These are phyloP conservation scores for Nycteola revayana DNA, from an alignment of 2,888 invertebrate species.

Conservation along the genomic window DNA sequence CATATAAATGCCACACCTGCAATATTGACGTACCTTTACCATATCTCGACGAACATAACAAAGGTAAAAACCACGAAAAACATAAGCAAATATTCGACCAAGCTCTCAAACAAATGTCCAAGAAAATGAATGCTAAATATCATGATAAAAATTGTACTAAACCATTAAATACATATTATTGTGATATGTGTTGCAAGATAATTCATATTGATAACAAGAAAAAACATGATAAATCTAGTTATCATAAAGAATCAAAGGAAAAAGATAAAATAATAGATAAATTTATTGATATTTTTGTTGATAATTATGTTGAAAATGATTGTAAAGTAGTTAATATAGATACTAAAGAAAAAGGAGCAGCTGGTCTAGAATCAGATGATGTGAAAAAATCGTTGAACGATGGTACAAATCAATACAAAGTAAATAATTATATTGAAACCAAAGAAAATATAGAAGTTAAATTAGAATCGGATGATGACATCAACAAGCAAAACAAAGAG, in stretches of 20 bases:
- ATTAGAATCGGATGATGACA: too few species aligned
- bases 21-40: slow-evolving; percentile 35
- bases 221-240: slow-evolving; percentile 9
- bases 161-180: slow-evolving; percentile 5
- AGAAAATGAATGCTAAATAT: slow-evolving; percentile 19
- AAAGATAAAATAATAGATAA: neutral
- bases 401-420: too few species aligned
- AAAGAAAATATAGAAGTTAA: too few species aligned
- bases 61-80: slow-evolving; percentile 35
- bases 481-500: too few species aligned
- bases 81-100: slow-evolving; percentile 31
- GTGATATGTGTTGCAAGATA: slow-evolving; percentile 13
- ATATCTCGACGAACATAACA: slow-evolving; percentile 31
- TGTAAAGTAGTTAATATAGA: too few species aligned
- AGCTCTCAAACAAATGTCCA: slow-evolving; percentile 30
- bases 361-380: too few species aligned
- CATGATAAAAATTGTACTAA: neutral
- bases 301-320: too few species aligned
- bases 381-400: too few species aligned
- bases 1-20: slow-evolving; percentile 39
- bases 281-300: slow-evolving; percentile 14
- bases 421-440: too few species aligned
- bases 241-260: slow-evolving; percentile 10
- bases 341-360: too few species aligned
- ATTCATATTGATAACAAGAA: slow-evolving; percentile 6